Conservation (phyloP, 2,888 invertebrate genomes). For the Caenorhabditis imperialis region DNA sequence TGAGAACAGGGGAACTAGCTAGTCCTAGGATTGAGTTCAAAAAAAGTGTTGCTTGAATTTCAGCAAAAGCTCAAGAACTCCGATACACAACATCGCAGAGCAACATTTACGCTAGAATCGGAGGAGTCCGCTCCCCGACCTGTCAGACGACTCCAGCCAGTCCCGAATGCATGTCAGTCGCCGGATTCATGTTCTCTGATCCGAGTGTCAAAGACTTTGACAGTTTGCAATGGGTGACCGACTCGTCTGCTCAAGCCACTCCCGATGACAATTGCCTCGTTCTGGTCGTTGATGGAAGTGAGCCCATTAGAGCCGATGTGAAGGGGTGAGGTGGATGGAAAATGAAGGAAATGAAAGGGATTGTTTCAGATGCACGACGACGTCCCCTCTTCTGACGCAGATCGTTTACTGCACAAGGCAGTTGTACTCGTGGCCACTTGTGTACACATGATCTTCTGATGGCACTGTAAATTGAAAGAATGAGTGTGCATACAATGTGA, state of each 20-base stretch:
- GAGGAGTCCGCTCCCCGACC: background rate
- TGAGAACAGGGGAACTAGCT: too few relatives aligned
- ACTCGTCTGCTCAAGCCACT: slow-evolving; percentile 12
- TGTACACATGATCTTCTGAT: too few relatives aligned
- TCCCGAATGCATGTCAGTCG: slow-evolving; percentile 11
- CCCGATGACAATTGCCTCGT: slow-evolving; percentile 24
- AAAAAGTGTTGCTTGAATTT: background rate
- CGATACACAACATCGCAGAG: too few relatives aligned
- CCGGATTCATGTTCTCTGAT: slow-evolving; percentile 21
- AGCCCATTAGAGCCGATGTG: slow-evolving; percentile 7
- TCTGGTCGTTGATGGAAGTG: background rate
- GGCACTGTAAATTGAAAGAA: too few relatives aligned
- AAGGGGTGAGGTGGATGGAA: too few relatives aligned
- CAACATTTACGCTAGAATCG: slow-evolving; percentile 10
- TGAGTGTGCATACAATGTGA: too few relatives aligned
- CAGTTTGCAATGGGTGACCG: slow-evolving; percentile 20
- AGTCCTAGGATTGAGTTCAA: too few relatives aligned
- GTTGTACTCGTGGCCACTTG: too few relatives aligned
- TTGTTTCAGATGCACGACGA: too few relatives aligned
- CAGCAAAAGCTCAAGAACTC: background rate
- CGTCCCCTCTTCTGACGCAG: too few relatives aligned
- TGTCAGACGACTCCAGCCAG: slow-evolving; percentile 16
- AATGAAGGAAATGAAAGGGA: too few relatives aligned
- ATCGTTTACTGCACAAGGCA: too few relatives aligned
- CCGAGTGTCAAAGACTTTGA: background rate